Percentiles rank a stretch among this genome's conserved stretches.
phyloP scores from a whole-genome alignment of 1,140 invertebrate species.

The Caerostris extrusa region DNA sequence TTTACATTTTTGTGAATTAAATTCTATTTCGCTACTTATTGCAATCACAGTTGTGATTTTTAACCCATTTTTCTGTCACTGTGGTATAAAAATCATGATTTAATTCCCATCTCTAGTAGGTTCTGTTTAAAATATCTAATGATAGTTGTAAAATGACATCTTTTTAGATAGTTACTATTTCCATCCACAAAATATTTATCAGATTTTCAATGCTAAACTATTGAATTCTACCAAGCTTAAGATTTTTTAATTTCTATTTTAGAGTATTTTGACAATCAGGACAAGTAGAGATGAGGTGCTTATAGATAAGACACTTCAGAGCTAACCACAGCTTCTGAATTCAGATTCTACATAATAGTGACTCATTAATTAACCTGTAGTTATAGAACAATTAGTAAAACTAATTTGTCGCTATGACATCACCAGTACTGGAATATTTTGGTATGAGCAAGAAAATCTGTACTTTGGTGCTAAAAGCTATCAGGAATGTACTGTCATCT shows the following conservation, averaged over 20 bases:
- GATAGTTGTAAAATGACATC: too few species aligned
- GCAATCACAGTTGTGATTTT: too few species aligned
- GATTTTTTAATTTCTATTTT: slow-evolving; percentile 43
- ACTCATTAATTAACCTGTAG: slow-evolving; percentile 45
- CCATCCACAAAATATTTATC: too few species aligned
- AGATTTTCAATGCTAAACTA: not conserved
- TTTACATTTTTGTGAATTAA: too few species aligned
- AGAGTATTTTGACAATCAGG: slow-evolving; percentile 77
- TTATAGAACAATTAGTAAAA: slow-evolving; percentile 44
- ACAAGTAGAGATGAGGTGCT: slow-evolving; percentile 12
- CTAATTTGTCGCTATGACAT: not conserved
- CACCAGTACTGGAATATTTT: not conserved
- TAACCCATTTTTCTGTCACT: too few species aligned
- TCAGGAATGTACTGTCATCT: not conserved
- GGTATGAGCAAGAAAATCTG: slow-evolving; percentile 22
- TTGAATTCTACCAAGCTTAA: slow-evolving; percentile 75
- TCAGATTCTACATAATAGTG: slow-evolving; percentile 19
- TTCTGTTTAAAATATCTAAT: too few species aligned
- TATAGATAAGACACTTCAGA: slow-evolving; percentile 39
- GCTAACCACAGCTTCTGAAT: slow-evolving; percentile 49
- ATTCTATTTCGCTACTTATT: too few species aligned
- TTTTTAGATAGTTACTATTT: too few species aligned
- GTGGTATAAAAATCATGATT: too few species aligned
- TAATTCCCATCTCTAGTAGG: too few species aligned
- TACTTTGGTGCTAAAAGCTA: slow-evolving; percentile 56